These are phyloP conservation scores for Meloidogyne floridensis DNA, from an alignment of 1,140 invertebrate species.

Conservation along the genomic window DNA sequence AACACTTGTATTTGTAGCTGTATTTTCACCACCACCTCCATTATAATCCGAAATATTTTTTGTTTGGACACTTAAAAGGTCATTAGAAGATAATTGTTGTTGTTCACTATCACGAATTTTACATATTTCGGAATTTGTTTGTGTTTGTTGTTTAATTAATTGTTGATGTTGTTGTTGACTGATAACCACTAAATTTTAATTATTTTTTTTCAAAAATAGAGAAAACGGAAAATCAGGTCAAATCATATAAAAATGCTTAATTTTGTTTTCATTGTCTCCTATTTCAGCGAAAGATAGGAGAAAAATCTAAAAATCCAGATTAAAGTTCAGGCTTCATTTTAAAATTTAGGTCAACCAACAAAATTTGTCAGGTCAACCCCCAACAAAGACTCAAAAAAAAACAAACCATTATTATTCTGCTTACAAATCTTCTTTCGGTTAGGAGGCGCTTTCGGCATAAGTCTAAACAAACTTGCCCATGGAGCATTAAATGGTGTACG, in stretches of 20 bases:
- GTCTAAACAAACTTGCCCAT: constrained; percentile 43
- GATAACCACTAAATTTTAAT: too few relatives aligned
- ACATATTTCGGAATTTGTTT: background rate
- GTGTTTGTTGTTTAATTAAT: background rate
- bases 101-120: background rate
- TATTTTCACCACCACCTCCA: background rate
- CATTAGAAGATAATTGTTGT: background rate
- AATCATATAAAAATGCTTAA: too few relatives aligned
- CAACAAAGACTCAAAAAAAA: background rate
- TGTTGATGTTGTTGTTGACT: background rate
- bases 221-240: too few relatives aligned
- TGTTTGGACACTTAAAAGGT: constrained; percentile 12
- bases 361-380: too few relatives aligned
- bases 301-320: too few relatives aligned
- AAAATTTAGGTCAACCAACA: too few relatives aligned
- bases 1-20: background rate
- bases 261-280: too few relatives aligned
- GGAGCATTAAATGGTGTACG: constrained; percentile 49
- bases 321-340: too few relatives aligned
- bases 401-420: background rate
- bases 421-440: constrained; percentile 3
- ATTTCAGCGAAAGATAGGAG: too few relatives aligned
- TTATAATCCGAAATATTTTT: background rate
- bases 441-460: constrained; percentile 31
- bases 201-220: too few relatives aligned